Evolutionary conservation across 2,888 invertebrate genomes (phyloP), one percentile per base, ranked within the genome.

Genomic region (Acleris literana): DNA sequence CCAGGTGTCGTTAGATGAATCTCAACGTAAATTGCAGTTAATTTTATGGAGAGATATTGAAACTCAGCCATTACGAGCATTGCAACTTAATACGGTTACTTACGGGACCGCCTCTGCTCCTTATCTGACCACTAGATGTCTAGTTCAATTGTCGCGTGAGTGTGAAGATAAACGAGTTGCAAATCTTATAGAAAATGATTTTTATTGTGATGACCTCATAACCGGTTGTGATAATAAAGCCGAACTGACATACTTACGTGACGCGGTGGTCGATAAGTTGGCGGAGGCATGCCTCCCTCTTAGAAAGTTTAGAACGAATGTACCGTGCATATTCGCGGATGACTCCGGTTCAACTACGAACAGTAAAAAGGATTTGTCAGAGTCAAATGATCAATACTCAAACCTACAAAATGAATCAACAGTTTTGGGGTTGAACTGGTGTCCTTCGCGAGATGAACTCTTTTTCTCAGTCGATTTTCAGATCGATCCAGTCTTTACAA

Each of bases 181-280:
- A n/a, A 39, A 39, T 17, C 18, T 54, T 5, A 54, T 54, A 18
- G 39, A 54, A 18, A 54, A 54, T 20, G 17, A 54, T 18, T 54
- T 54, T 54, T 54, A 54, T 17, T 54, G 54, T 18, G 54, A 54
- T 39, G 54, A 54, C 29, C 54, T 54, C 25, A 54, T 53, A n/a
- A 53, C 53, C n/a, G 53, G 53, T 9, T 17, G n/a, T n/a, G 29
- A 53, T 53, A 29, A 53, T 16, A 3, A n/a, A 17, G 53, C 53
- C 29, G 53, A 33, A 29, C 53, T 53, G 7, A 53, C 29, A 17
- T 33, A 17, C 11, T 5, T 53, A 33, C 33, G 53, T n/a, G 53
- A 53, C 3, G 29, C 53, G 17, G 53, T 53, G 53, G 53, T 53
- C 17, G 29, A 33, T 29, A 53, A 53, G 53, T 33, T 53, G 11